These are phyloP conservation scores for Perca schrenkii DNA, from an alignment of 2,113 vertebrate species.

Conservation along the genomic window DNA sequence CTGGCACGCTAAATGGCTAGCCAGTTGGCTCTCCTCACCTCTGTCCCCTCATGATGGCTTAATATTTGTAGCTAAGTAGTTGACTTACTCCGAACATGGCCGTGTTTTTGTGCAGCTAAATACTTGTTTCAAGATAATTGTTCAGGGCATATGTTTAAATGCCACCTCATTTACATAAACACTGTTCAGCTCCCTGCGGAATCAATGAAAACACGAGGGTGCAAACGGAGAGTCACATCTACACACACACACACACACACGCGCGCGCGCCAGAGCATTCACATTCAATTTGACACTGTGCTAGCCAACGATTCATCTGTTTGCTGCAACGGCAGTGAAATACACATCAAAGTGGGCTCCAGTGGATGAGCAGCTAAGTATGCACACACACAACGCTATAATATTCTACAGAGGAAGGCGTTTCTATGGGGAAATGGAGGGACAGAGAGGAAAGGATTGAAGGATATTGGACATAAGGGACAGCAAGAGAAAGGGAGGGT, in stretches of 20 bases:
- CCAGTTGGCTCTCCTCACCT: slow-evolving; percentile 60
- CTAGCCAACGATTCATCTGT: slow-evolving; percentile 58
- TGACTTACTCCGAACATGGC: slow-evolving; percentile 34
- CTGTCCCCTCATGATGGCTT: slow-evolving; percentile 51
- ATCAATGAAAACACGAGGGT: slow-evolving; percentile 66
- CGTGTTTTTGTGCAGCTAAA: slow-evolving; percentile 66
- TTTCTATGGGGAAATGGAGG: slow-evolving; percentile 17
- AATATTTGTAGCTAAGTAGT: slow-evolving; percentile 58
- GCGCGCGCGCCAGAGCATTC: background rate
- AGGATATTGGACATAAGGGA: background rate
- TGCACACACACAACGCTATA: slow-evolving; percentile 20
- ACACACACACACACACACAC: slow-evolving; percentile 1
- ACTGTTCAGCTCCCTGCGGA: slow-evolving; percentile 71
- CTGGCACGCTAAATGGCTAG: slow-evolving; percentile 49
- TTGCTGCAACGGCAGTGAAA: slow-evolving; percentile 68
- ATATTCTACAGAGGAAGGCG: slow-evolving; percentile 1
- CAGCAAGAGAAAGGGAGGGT: slow-evolving; percentile 4
- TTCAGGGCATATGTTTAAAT: slow-evolving; percentile 76
- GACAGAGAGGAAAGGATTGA: background rate
- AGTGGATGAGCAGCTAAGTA: slow-evolving; percentile 52
- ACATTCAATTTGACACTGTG: slow-evolving; percentile 62
- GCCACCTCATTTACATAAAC: slow-evolving; percentile 80
- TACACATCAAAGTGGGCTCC: slow-evolving; percentile 74
- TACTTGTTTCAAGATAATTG: slow-evolving; percentile 76
- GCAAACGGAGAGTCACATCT: slow-evolving; percentile 32